A percentile compares a stretch with the other conserved stretches of the same genome.
Conservation (phyloP, 2,113 vertebrate genomes). For the Elanus axillaris region DNA sequence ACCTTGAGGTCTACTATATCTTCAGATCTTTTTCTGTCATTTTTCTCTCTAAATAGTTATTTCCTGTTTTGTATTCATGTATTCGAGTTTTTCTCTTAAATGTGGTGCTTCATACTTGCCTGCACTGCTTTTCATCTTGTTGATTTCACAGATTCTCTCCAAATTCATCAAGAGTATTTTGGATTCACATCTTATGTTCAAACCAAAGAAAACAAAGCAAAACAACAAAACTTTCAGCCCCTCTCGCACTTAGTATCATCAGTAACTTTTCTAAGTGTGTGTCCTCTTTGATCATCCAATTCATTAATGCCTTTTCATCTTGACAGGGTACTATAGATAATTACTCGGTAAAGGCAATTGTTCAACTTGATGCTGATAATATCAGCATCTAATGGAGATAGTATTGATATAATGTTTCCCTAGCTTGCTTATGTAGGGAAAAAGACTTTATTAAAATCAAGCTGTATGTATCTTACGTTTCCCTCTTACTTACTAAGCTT, state of each 20-base stretch:
- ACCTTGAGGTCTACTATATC: not conserved
- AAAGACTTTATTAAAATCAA: not conserved
- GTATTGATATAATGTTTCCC: not conserved
- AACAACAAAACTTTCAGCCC: not conserved
- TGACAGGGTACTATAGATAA: not conserved
- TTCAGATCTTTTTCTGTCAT: not conserved
- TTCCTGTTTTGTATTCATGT: not conserved
- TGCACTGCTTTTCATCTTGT: not conserved
- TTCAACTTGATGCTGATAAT: not conserved
- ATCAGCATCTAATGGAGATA: not conserved
- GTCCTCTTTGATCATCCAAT: not conserved
- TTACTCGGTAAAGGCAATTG: not conserved
- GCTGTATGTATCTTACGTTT: not conserved
- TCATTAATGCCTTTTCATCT: not conserved
- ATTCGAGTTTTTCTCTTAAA: not conserved
- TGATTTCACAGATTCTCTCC: not conserved
- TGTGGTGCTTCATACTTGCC: not conserved
- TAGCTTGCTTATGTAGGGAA: not conserved
- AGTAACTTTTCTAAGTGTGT: not conserved
- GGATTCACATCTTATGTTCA: not conserved
- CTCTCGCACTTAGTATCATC: not conserved
- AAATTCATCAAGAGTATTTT: not conserved
- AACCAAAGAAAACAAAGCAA: not conserved
- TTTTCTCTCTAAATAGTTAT: not conserved
- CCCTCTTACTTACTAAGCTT: not conserved